Base-by-base conservation (phyloP, 2,797 vertebrate species). In the Helostoma temminkii region DNA sequence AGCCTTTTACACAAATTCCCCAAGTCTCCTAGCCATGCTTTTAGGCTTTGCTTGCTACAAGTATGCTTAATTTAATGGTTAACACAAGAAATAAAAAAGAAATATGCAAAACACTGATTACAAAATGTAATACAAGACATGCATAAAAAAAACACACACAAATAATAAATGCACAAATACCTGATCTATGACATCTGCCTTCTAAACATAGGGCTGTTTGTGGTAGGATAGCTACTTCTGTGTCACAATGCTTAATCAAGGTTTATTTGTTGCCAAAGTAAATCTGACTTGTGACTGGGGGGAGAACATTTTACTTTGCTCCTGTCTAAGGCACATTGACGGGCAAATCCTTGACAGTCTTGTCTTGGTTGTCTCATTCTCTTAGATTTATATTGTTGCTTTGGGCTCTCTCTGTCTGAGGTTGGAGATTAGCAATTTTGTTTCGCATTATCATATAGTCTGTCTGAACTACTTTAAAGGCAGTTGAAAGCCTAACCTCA, bases 351-450 rank as follows among this genome's bases (percentile, higher is more conserved):
- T 50, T 58, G 28, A 49, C 58, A 60, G 48, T 63, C 47, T 25
- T 19, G 49, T 47, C 60, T 25, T 74, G 50, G 66, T 59, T 72
- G 32, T 76, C 43, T 79, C 49, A 39, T 14, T 80, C 46, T 14
- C 74, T 67, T 42, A 37, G 36, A 58, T 67, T 53, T 72, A 36
- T 42, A 41, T 63, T 62, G 71, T 54, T 74, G 70, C 74, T 74
- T 47, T 49, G 21, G 64, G 68, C 66, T 74, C 18, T 47, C 61
- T 66, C 70, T 64, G 37, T 47, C 54, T 57, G 70, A 54, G 65
- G 39, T 53, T 46, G 32, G 42, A 58, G 57, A 65, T 76, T 67
- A 64, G 22, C 24, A 50, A 59, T 8, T 67, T 73, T 50, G 41
- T 73, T 57, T 68, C 39, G 21, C 50, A 76, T 64, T 67, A 77